phyloP scores from a whole-genome alignment of 2,113 vertebrate species.

The Romanogobio albipinnatus region DNA sequence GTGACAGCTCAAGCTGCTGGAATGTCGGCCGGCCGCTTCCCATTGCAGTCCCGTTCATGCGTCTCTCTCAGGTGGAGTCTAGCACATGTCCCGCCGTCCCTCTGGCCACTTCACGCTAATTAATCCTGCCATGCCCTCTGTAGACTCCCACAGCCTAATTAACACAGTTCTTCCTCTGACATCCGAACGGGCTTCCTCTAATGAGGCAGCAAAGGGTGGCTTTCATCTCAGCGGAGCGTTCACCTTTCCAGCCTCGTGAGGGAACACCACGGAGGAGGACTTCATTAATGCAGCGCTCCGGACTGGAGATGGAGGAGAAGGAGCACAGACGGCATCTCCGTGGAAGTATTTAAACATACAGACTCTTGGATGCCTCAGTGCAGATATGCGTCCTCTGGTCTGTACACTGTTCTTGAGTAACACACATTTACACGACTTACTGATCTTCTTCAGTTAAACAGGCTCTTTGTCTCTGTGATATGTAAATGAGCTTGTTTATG shows the following conservation, averaged over 20 bases:
- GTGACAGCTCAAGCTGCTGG: constrained; percentile 9
- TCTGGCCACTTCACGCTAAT: constrained; percentile 74
- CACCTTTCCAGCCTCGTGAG: constrained; percentile 44
- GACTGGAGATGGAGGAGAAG: neutral
- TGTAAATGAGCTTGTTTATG: neutral
- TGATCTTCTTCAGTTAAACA: neutral
- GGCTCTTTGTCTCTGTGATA: neutral
- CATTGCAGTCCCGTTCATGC: neutral
- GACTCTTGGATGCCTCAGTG: neutral
- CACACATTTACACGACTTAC: neutral
- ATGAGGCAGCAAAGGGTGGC: constrained; percentile 34
- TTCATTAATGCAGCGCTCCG: neutral
- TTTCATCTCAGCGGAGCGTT: constrained; percentile 43
- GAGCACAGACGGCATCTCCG: neutral
- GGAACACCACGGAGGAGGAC: constrained; percentile 26
- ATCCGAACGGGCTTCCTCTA: constrained; percentile 59
- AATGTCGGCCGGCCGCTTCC: neutral
- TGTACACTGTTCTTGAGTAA: neutral
- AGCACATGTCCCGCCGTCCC: constrained; percentile 53
- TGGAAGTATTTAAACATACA: neutral
- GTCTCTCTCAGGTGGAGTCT: neutral
- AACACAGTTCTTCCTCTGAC: constrained; percentile 67
- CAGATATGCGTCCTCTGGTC: neutral
- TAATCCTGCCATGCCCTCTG: constrained; percentile 71
- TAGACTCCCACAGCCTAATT: constrained; percentile 74